Conservation (phyloP, 2,113 vertebrate genomes). For the Anseranas semipalmata region DNA sequence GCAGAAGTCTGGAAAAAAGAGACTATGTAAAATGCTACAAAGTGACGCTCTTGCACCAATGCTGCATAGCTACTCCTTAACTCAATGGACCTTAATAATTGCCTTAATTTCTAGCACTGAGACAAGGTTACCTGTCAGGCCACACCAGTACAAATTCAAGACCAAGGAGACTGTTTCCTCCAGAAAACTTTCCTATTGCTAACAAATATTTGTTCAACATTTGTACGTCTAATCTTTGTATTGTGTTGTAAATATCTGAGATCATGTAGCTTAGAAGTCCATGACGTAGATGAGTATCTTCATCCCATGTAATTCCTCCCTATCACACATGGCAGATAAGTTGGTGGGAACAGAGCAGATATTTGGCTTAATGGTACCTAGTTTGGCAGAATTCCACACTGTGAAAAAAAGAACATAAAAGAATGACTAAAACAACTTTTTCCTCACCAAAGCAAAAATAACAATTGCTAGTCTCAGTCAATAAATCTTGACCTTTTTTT, state of each 20-base stretch:
- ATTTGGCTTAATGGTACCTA: not conserved
- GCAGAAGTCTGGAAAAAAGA: not conserved
- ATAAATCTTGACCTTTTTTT: not conserved
- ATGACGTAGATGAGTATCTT: not conserved
- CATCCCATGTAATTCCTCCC: not conserved
- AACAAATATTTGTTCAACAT: not conserved
- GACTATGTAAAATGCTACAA: fast-evolving
- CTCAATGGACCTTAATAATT: not conserved
- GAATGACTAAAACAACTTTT: not conserved
- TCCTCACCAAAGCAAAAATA: not conserved
- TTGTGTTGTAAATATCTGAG: not conserved
- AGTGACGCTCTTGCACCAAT: not conserved
- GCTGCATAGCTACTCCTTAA: not conserved
- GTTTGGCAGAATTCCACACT: not conserved
- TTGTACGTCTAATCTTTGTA: not conserved
- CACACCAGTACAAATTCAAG: not conserved
- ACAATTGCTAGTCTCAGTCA: not conserved
- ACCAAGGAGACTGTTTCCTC: not conserved
- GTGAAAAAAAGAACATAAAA: not conserved
- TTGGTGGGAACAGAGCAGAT: not conserved
- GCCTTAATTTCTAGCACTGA: not conserved
- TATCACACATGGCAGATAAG: not conserved
- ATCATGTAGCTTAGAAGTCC: not conserved
- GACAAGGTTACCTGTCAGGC: not conserved
- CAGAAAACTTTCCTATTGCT: not conserved